Evolutionary conservation across 1,140 invertebrate species (phyloP).

Genomic region (Drosophila grimshawi): DNA sequence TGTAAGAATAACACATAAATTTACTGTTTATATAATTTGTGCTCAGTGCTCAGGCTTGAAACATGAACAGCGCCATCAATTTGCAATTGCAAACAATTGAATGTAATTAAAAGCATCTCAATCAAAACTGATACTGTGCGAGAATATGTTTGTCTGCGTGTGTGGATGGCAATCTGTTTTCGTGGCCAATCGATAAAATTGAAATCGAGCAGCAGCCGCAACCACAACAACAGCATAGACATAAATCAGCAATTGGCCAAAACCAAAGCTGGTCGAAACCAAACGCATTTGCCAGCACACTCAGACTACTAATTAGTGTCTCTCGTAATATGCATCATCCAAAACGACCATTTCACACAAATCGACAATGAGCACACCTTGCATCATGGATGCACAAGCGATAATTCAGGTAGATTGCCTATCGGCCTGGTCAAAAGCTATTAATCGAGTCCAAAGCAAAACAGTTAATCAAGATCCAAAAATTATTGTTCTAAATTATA

Average conservation of each 20-base stretch:
- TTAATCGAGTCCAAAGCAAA: no score
- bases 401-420: background rate
- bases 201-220: conserved; percentile 14
- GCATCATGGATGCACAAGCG: background rate
- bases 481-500: no score
- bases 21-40: background rate
- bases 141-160: conserved; percentile 1
- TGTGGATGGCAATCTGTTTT: conserved; percentile 54
- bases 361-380: background rate
- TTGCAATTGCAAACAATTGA: conserved; percentile 70
- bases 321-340: background rate
- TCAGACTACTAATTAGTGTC: conserved; percentile 23
- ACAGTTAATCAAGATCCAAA: background rate
- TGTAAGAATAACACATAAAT: background rate
- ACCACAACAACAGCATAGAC: conserved; percentile 1
- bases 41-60: no score
- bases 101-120: conserved; percentile 72
- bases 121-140: conserved; percentile 34
- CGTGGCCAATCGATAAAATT: conserved; percentile 42
- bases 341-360: background rate
- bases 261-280: conserved; percentile 7
- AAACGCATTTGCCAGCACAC: background rate
- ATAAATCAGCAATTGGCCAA: conserved; percentile 26
- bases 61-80: conserved; percentile 22
- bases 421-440: background rate